phyloP scores from a whole-genome alignment of 2,113 vertebrate species.

The Chionomys nivalis region DNA sequence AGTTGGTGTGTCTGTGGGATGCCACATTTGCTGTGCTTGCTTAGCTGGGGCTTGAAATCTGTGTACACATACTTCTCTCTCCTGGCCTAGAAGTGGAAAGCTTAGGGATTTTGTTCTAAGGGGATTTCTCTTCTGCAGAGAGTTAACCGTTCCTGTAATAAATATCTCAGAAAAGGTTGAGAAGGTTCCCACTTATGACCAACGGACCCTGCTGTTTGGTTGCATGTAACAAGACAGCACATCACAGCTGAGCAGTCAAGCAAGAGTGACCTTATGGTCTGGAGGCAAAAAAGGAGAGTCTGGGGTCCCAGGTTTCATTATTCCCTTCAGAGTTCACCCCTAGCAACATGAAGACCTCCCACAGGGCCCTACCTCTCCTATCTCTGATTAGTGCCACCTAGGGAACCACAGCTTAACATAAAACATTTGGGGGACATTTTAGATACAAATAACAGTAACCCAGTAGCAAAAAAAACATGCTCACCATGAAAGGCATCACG shows the following conservation, averaged over 20 bases:
- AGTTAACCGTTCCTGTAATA: not conserved
- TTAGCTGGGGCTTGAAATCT: not conserved
- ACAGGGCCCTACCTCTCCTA: not conserved
- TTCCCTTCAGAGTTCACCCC: not conserved
- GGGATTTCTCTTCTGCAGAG: not conserved
- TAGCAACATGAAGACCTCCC: not conserved
- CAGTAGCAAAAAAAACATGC: fast-evolving
- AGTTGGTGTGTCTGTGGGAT: fast-evolving
- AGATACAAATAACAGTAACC: not conserved
- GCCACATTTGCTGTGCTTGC: not conserved
- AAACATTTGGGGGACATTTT: not conserved
- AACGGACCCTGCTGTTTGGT: not conserved
- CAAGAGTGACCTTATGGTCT: not conserved
- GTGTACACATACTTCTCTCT: not conserved
- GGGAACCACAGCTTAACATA: not conserved
- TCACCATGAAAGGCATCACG: not conserved
- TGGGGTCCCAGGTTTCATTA: too few relatives aligned
- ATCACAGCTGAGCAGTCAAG: not conserved
- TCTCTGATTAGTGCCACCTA: not conserved
- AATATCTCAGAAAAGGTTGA: not conserved
- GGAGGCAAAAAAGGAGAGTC: not conserved
- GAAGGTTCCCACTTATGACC: not conserved
- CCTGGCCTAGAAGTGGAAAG: not conserved
- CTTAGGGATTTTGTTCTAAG: not conserved
- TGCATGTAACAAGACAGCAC: not conserved